Evolutionary conservation across 2,888 invertebrate genomes (phyloP).

Genomic region (Drosophila trichaetosa): DNA sequence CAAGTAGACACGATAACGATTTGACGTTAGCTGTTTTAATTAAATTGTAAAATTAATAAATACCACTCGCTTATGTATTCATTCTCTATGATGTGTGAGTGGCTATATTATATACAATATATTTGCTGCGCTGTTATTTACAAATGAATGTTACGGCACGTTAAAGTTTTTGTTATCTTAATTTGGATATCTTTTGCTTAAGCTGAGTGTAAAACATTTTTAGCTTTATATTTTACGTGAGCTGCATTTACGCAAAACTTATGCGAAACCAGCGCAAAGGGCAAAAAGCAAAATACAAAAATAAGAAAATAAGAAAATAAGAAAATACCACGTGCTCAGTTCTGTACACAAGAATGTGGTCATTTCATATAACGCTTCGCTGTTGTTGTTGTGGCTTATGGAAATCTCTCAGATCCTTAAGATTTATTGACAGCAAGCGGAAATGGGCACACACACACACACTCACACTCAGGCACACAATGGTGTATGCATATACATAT

Average conservation of each 20-base stretch:
- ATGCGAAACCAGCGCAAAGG: not conserved
- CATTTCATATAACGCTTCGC: not conserved
- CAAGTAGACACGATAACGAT: not conserved
- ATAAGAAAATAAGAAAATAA: not conserved
- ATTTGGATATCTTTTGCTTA: not conserved
- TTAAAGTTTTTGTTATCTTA: not conserved
- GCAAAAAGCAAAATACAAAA: not conserved
- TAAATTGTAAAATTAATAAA: not conserved
- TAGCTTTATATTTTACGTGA: constrained; percentile 2
- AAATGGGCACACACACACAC: constrained; percentile 43
- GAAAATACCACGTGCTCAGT: constrained; percentile 4
- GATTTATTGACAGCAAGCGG: constrained; percentile 72
- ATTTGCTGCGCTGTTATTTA: not conserved
- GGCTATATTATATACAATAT: not conserved
- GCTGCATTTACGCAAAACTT: not conserved
- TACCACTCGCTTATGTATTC: not conserved
- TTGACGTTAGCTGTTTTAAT: constrained; percentile 4
- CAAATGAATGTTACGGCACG: not conserved
- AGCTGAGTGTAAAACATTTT: not conserved
- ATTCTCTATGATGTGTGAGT: not conserved
- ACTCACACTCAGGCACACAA: not conserved
- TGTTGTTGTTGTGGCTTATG: constrained; percentile 34
- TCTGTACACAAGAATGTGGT: constrained; percentile 5
- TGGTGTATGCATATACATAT: no score
- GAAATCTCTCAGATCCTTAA: constrained; percentile 60